phyloP scores from a whole-genome alignment of 1,140 invertebrate genomes.

The Platorchestia sp. region DNA sequence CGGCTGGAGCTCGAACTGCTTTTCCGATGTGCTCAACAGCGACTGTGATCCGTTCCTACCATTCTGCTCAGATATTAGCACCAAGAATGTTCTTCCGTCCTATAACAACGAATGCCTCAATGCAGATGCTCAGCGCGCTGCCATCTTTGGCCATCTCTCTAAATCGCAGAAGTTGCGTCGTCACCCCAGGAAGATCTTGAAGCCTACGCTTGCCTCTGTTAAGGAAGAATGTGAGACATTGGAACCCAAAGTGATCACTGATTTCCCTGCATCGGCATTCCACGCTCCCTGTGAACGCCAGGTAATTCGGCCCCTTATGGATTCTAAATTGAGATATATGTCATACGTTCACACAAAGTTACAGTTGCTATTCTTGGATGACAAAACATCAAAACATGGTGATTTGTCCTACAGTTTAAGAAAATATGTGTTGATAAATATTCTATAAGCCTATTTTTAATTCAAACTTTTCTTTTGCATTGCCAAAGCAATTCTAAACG shows the following conservation, averaged over 20 bases:
- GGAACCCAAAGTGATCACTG: background rate
- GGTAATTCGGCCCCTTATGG: background rate
- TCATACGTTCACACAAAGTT: background rate
- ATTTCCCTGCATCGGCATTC: background rate
- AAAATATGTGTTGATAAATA: background rate
- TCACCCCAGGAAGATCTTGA: background rate
- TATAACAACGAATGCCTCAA: background rate
- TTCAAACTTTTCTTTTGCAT: background rate
- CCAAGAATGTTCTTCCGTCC: background rate
- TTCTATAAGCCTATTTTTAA: background rate
- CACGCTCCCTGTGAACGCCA: background rate
- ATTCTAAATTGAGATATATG: background rate
- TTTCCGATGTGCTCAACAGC: background rate
- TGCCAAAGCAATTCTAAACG: background rate
- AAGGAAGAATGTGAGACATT: background rate
- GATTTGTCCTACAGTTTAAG: background rate
- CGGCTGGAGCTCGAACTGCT: background rate
- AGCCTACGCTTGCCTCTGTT: background rate
- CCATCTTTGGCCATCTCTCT: background rate
- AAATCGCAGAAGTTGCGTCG: background rate
- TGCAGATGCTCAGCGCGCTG: background rate
- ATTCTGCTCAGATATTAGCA: background rate
- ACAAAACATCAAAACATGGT: background rate
- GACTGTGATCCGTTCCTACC: background rate
- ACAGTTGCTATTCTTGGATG: background rate